A percentile compares a stretch with the other conserved stretches of the same genome.
Conservation (phyloP, 2,888 invertebrate genomes). For the Xanthia togata region DNA sequence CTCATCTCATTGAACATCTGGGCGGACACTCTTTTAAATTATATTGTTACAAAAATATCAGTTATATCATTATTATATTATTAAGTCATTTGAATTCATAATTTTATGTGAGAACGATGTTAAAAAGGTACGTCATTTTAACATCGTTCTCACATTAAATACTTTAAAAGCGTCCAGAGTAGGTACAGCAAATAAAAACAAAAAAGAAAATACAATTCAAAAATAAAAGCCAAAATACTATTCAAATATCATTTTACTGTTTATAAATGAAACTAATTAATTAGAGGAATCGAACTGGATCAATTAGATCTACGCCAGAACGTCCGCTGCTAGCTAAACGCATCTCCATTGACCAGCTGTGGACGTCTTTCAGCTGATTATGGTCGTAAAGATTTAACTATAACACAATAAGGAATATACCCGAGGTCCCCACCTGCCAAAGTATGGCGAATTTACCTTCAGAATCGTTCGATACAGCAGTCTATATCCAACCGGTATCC, state of each 20-base stretch:
- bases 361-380: background rate
- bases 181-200: too few species aligned
- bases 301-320: background rate
- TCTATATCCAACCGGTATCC: slow-evolving; percentile 27
- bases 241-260: background rate
- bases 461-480: slow-evolving; percentile 46
- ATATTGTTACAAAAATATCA: too few species aligned
- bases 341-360: background rate
- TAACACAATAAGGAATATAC: background rate
- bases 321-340: background rate
- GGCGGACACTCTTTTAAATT: too few species aligned
- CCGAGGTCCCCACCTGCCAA: background rate
- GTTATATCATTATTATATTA: too few species aligned
- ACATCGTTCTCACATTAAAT: too few species aligned
- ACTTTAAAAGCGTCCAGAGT: too few species aligned
- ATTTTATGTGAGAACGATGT: too few species aligned
- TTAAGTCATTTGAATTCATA: too few species aligned
- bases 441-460: slow-evolving; percentile 22
- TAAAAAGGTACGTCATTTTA: too few species aligned
- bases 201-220: too few species aligned
- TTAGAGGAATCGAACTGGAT: background rate
- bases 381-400: slow-evolving; percentile 8
- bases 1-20: too few species aligned
- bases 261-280: background rate
- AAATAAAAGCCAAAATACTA: background rate